Conservation (phyloP, 2,888 invertebrate species). For the Bimastos eiseni region DNA sequence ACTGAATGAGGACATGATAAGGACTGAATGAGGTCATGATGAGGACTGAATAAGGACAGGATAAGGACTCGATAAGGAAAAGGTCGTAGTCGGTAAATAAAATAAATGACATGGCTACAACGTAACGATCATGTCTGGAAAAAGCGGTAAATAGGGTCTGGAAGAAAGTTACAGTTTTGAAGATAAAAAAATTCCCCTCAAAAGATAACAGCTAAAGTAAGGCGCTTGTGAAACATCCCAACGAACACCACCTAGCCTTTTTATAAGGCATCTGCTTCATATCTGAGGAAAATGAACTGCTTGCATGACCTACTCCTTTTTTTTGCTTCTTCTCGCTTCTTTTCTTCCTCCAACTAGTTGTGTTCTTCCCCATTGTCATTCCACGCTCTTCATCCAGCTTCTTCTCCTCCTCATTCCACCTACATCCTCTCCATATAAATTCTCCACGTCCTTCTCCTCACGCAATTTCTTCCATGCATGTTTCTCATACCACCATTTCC, state of each 20-base stretch:
- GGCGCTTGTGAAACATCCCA: background rate
- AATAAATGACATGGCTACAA: background rate
- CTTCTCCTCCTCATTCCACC: slow-evolving; percentile 17
- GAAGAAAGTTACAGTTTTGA: background rate
- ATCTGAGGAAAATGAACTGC: background rate
- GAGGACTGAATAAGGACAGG: too few relatives aligned
- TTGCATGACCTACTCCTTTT: background rate
- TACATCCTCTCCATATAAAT: background rate
- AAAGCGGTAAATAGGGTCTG: background rate
- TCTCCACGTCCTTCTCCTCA: background rate
- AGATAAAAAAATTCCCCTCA: background rate
- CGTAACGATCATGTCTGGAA: background rate
- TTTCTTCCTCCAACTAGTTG: background rate
- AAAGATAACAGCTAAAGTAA: background rate
- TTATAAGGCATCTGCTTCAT: too few relatives aligned
- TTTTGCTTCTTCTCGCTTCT: background rate
- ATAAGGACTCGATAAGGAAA: background rate
- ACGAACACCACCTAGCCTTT: background rate
- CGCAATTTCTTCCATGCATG: background rate
- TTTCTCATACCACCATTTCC: background rate
- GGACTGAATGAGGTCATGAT: background rate
- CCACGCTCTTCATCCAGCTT: too few relatives aligned
- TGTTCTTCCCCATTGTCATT: background rate
- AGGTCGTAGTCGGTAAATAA: background rate
- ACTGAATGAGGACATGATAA: background rate